These are phyloP conservation scores for Nezara viridula DNA, from an alignment of 2,888 invertebrate species.

Conservation along the genomic window DNA sequence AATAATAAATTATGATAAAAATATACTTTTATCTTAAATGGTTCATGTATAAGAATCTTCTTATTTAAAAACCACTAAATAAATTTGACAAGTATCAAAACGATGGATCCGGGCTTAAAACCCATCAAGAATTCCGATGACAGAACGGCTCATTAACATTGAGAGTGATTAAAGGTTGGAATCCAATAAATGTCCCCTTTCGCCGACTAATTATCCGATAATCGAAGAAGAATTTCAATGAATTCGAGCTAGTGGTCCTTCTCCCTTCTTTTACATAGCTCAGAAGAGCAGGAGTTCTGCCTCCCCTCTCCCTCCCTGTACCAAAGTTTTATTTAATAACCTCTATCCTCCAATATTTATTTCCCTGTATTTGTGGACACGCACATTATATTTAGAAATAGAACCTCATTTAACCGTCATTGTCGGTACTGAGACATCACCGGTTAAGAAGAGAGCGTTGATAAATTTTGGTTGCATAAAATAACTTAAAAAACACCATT, in stretches of 20 bases:
- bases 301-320: no score
- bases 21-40: not conserved
- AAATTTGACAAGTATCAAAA: not conserved
- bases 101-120: not conserved
- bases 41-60: not conserved
- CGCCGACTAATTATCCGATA: constrained; percentile 14
- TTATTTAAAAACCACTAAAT: not conserved
- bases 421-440: no score
- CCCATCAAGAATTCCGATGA: not conserved
- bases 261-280: not conserved
- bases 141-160: constrained; percentile 24
- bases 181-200: constrained; percentile 26
- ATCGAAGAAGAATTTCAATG: constrained; percentile 38
- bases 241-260: not conserved
- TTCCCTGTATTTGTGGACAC: not conserved
- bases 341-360: not conserved
- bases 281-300: not conserved
- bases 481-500: no score
- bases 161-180: constrained; percentile 8
- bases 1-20: no score
- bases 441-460: no score
- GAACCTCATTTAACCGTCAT: no score
- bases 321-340: not conserved
- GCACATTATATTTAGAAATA: no score
- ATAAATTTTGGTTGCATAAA: no score